phyloP scores from a whole-genome alignment of 1,140 invertebrate genomes.

The Formica selysi region DNA sequence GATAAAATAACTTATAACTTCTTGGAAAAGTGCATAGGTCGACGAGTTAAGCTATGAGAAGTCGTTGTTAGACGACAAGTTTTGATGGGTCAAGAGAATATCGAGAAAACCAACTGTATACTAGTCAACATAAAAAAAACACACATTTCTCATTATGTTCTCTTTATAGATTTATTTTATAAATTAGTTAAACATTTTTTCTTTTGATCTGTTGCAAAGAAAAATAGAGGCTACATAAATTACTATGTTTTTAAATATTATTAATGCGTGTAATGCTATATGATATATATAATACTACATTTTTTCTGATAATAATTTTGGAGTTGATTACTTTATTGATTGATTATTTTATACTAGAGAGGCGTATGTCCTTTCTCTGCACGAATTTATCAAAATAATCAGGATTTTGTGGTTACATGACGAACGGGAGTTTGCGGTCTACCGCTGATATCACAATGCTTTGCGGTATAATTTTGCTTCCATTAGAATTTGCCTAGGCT shows the following conservation, averaged over 20 bases:
- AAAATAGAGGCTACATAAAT: background rate
- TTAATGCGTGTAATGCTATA: background rate
- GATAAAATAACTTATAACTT: constrained; percentile 52
- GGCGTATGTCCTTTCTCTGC: background rate
- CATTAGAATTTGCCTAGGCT: constrained; percentile 33
- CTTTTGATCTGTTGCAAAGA: background rate
- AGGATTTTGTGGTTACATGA: constrained; percentile 4
- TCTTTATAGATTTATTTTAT: background rate
- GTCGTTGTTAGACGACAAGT: constrained; percentile 20
- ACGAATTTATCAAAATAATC: constrained; percentile 28
- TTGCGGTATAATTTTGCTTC: constrained; percentile 41
- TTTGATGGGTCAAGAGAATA: constrained; percentile 28
- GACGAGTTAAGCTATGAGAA: constrained; percentile 2
- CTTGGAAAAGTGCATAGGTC: constrained; percentile 22
- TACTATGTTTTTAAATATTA: background rate
- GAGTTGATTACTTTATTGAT: constrained; percentile 21
- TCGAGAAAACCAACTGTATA: background rate
- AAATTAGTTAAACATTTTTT: background rate
- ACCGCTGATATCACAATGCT: constrained; percentile 28
- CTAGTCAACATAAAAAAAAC: background rate
- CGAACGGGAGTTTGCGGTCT: constrained; percentile 28
- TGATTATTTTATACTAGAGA: background rate
- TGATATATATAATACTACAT: background rate
- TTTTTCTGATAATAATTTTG: constrained; percentile 28
- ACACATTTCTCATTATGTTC: background rate